Base-by-base conservation (phyloP, 1,140 invertebrate genomes). In the Brachionus calyciflorus region DNA sequence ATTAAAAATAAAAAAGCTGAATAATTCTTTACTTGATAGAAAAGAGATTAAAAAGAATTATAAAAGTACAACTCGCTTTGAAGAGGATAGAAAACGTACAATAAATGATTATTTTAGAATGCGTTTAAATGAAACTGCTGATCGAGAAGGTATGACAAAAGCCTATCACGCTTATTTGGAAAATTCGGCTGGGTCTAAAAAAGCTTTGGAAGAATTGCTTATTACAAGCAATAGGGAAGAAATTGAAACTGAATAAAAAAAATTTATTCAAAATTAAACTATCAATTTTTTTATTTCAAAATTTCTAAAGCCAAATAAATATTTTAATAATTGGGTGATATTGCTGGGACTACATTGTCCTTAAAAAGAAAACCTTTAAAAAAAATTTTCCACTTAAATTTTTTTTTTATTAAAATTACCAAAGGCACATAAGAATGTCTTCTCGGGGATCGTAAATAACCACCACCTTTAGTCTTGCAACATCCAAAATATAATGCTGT, bases 101-200 rank as follows among this genome's bases (percentile, higher is more conserved):
- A 65, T 57, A 33, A 33, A 77, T 44, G 76, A 77, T 53, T 77
- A 57, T 37, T 73, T 70, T 40, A 12, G 68, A 24, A 65, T 77
- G 60, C 21, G 60, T 17, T 30, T 77, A 26, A 30, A 77, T 30
- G 24, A 73, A 44, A 30, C 51, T 7, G 55, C 30, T 28, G 76
- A 46, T 9, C 19, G 48, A 1, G 12, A 73, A 26, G 49, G 49
- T 19, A 65, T 77, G 76, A 9, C 21, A 17, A 65, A 65, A n/a
- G 48, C 40, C 9, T 77, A 77, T 49, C 57, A 77, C 46, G 55
- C 76, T 26, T 77, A 77, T 41, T 69, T 77, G 19, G 68, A 65
- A 26, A 77, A 77, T 46, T 46, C 60, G 10, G 60, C 76, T 24
- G 76, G 76, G n/a, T 77, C 76, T 10, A 77, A 69, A 2, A 77